Evolutionary conservation across 2,113 vertebrate species (phyloP).

Genomic region (Artemisiospiza belli): DNA sequence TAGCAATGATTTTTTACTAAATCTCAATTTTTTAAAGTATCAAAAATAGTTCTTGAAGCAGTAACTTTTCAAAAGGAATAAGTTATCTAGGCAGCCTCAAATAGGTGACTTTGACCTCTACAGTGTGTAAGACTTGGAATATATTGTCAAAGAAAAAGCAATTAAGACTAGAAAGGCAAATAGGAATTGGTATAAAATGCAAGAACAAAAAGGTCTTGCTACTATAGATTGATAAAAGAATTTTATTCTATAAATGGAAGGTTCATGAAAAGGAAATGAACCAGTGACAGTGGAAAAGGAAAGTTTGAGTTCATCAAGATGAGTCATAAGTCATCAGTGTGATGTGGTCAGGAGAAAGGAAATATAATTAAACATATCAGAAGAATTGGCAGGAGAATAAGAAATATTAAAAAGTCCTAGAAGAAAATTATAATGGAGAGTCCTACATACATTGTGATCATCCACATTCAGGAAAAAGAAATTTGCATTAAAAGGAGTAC

Average conservation of each 20-base stretch:
- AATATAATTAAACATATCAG: neutral
- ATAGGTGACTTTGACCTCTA: constrained; percentile 7
- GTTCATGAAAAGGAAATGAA: neutral
- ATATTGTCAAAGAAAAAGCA: constrained; percentile 13
- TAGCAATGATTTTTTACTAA: neutral
- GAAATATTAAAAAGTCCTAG: neutral
- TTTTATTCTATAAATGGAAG: neutral
- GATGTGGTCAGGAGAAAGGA: neutral
- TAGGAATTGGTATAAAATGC: neutral
- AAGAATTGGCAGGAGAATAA: neutral
- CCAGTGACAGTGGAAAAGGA: neutral
- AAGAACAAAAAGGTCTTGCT: neutral
- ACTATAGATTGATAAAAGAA: neutral
- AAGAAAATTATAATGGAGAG: neutral
- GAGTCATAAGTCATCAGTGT: neutral
- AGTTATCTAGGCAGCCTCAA: neutral
- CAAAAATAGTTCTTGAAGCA: neutral
- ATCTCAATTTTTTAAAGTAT: rapidly evolving
- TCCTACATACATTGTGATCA: neutral
- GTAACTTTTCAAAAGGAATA: neutral
- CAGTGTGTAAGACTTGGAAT: neutral
- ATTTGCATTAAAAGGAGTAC: neutral
- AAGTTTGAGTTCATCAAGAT: constrained; percentile 6
- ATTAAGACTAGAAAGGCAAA: constrained; percentile 5
- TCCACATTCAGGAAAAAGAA: neutral